Evolutionary conservation across 2,113 vertebrate species (phyloP).

Genomic region (Cebidichthys violaceus): DNA sequence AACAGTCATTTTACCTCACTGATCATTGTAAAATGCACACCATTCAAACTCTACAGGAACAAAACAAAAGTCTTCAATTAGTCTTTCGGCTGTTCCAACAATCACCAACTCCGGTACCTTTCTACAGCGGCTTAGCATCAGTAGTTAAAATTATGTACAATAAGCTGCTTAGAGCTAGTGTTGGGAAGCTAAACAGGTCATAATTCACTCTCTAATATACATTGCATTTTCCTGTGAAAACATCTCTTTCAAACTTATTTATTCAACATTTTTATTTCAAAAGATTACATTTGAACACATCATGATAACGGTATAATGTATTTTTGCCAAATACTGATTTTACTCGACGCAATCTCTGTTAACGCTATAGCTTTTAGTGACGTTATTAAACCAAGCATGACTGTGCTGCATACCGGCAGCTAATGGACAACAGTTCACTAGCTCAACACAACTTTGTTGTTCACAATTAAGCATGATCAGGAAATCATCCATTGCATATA

Average conservation of each 20-base stretch:
- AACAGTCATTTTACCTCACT: too few species aligned
- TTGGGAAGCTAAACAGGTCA: neutral
- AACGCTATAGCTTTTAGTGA: neutral
- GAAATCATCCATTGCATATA: too few species aligned
- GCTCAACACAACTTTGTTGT: too few species aligned
- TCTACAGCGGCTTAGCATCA: neutral
- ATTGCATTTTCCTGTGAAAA: neutral
- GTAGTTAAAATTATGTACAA: neutral
- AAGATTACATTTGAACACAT: neutral
- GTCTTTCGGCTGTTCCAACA: neutral
- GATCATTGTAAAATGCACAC: too few species aligned
- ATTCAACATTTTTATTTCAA: neutral
- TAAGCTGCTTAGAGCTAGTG: neutral
- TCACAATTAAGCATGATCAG: too few species aligned
- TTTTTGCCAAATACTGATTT: neutral
- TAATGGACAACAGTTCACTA: too few species aligned
- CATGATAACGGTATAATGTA: neutral
- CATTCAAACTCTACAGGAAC: too few species aligned
- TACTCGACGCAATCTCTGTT: neutral
- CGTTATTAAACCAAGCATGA: neutral
- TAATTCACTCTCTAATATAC: neutral
- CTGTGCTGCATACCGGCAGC: too few species aligned
- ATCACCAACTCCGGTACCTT: neutral
- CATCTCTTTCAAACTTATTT: neutral
- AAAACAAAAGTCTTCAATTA: too few species aligned